Evolutionary conservation across 2,113 vertebrate genomes (phyloP), one percentile per base, ranked within the genome.

Genomic region (Baryphthengus martii): DNA sequence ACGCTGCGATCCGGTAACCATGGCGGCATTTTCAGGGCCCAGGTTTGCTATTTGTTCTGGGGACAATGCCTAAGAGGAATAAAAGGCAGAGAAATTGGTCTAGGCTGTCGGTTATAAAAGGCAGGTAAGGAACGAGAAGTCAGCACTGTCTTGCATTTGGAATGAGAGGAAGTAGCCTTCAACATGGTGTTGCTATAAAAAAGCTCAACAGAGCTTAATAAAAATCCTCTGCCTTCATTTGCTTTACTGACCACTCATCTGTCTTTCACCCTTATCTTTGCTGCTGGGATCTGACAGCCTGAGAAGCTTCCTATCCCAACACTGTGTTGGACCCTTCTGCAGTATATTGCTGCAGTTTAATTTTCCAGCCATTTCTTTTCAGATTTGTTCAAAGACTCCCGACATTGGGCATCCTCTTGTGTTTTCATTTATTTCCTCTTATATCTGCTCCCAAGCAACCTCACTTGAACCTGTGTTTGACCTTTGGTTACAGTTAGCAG

Each of bases 21-120:
- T 33, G 2, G 98, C 98, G 1, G 98, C 98, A 17, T 98, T 98
- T 90, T 97, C 97, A 0, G 98, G 98, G 25, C 98, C 98, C 79
- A 98, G 72, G 65, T 76, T 96, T 33, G 96, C 95, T 59, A 98
- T 97, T 88, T 98, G 98, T 31, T 97, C 97, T 6, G 95, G 55
- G 16, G 98, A 98, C 92, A 98, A 90, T 39, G 91, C 97, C 98
- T 98, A 82, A 9, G 39, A 65, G 35, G 28, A 81, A 85, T 17
- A 70, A 37, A 74, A 89, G 68, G 10, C 59, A 77, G 18, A 53
- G 44, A 62, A 86, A 53, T 8, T 40, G 65, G 39, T 58, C 92
- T 61, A 61, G 78, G 47, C n/a, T 85, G 55, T 85, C 81, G 65
- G 18, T 82, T 74, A 61, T 3, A 40, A 13, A 58, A 56, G 25